phyloP scores from a whole-genome alignment of 2,113 vertebrate genomes.

The Acrocephalus arundinaceus region DNA sequence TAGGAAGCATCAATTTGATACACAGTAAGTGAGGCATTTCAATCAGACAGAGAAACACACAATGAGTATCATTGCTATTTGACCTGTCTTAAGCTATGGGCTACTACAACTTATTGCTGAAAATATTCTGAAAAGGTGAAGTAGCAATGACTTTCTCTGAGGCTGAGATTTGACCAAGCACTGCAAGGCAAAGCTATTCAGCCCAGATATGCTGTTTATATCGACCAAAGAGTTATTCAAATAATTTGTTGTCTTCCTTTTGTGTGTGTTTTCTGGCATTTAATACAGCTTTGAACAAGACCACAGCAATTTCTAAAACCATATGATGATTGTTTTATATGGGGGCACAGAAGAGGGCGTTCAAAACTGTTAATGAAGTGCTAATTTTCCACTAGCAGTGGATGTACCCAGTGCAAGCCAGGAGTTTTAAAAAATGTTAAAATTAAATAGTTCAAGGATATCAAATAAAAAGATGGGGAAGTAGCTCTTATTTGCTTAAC shows the following conservation, averaged over 20 bases:
- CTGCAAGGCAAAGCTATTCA: not conserved
- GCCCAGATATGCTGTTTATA: not conserved
- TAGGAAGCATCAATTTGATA: too few species aligned
- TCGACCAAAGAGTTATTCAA: not conserved
- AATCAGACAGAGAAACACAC: not conserved
- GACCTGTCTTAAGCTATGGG: not conserved
- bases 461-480: not conserved
- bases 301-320: not conserved
- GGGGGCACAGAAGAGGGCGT: not conserved
- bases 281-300: not conserved
- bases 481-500: not conserved
- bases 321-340: not conserved
- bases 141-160: not conserved
- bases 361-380: not conserved
- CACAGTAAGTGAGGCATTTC: not conserved
- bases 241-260: not conserved
- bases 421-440: not conserved
- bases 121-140: not conserved
- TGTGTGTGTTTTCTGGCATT: not conserved
- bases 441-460: not conserved
- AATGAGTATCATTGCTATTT: not conserved
- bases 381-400: not conserved
- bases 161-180: not conserved
- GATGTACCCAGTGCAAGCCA: not conserved
- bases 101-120: not conserved